Base-by-base conservation (phyloP, 2,797 vertebrate species). In the Leptoclinus maculatus region DNA sequence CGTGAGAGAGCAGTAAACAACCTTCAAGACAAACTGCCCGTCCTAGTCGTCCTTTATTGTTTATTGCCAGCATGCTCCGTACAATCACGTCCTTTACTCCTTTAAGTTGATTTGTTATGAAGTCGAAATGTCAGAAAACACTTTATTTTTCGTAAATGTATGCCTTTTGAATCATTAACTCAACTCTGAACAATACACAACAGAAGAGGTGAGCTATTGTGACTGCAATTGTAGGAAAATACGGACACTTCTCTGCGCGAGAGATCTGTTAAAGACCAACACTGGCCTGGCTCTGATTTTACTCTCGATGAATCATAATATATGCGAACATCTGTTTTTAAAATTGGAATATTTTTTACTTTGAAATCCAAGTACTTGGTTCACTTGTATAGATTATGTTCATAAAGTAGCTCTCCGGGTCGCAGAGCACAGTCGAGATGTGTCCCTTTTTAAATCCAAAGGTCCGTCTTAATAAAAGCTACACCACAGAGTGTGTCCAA, bases 41-140 rank as follows among this genome's bases (percentile, higher is more conserved):
- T 74, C 57, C 51, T 19, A 0, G 49, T 69, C 51, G 23, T 21
- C 66, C 67, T 51, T 74, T 71, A 82, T 88, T 87, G 71, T 85
- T 85, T 67, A 64, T 75, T n/a, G 41, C 57, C 66, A 49, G 54
- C 60, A 39, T 29, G 67, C 13, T 76, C 43, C 63, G 66, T 62
- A 36, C 51, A 51, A 12, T 57, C 36, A 21, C 54, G 62, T 41
- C 32, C 43, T 57, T 77, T 29, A 53, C 45, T 72, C 56, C n/a
- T n/a, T 49, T 36, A 83, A 85, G 76, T 84, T 79, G 27, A 38
- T 82, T 65, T 78, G n/a, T 19, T 14, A 10, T n/a, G 3, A 45
- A 43, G 27, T 21, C 7, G 10, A 79, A 74, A 83, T 57, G 1
- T 27, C 12, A 66, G 34, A 27, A 69, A 78, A 73, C 3, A 70